phyloP scores from a whole-genome alignment of 1,140 invertebrate species.

The Gryllus bimaculatus region DNA sequence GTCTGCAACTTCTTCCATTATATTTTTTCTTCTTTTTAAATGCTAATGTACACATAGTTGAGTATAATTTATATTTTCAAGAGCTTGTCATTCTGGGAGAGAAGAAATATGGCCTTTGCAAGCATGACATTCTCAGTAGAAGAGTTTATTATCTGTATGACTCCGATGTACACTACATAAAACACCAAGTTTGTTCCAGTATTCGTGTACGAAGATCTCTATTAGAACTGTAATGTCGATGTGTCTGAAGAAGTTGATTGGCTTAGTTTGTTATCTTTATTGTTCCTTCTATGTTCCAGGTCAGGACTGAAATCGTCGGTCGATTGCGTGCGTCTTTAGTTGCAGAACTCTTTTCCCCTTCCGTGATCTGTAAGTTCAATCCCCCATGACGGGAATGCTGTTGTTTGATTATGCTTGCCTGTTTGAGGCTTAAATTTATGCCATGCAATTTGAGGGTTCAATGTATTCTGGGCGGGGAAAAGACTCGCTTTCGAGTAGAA shows the following conservation, averaged over 20 bases:
- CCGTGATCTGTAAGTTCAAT: neutral
- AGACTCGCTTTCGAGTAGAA: neutral
- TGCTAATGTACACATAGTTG: too few species aligned
- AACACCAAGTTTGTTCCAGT: neutral
- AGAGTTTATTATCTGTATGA: neutral
- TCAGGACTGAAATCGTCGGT: neutral
- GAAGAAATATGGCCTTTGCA: neutral
- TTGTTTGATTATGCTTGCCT: neutral
- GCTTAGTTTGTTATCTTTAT: slow-evolving; percentile 5
- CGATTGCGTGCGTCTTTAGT: neutral
- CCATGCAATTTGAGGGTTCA: neutral
- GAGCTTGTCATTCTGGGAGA: too few species aligned
- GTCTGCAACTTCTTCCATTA: too few species aligned
- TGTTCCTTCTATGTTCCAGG: neutral
- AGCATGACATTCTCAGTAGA: neutral
- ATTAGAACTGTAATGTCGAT: neutral
- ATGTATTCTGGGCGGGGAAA: neutral
- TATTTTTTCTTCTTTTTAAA: too few species aligned
- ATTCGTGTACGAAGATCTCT: neutral
- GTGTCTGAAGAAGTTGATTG: neutral
- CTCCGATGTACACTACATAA: too few species aligned
- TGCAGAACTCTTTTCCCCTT: neutral
- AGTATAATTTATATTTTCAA: too few species aligned
- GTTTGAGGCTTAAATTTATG: neutral
- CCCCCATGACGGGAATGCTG: neutral